These are phyloP conservation scores for Atta cephalotes DNA, from an alignment of 1,140 invertebrate genomes.

Conservation along the genomic window DNA sequence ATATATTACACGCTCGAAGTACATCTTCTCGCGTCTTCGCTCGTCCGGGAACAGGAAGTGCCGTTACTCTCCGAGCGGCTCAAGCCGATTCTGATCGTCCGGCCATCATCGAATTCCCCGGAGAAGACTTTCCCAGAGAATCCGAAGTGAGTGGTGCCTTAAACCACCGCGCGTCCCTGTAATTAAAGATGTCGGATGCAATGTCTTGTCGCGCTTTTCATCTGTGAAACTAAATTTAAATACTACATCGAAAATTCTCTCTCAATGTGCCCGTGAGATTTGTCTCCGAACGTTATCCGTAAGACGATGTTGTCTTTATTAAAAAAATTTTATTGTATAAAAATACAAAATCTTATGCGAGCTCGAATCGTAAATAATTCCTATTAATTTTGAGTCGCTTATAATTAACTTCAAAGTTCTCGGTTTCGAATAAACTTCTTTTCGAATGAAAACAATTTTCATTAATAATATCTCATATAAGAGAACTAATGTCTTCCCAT, in stretches of 20 bases:
- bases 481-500: neutral
- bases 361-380: neutral
- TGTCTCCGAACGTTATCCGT: neutral
- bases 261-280: neutral
- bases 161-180: slow-evolving; percentile 7
- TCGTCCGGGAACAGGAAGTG: slow-evolving; percentile 45
- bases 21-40: slow-evolving; percentile 29
- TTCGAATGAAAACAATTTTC: neutral
- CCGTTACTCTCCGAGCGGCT: slow-evolving; percentile 46
- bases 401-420: neutral
- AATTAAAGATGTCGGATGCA: slow-evolving; percentile 44
- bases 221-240: neutral
- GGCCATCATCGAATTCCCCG: slow-evolving; percentile 34
- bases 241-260: slow-evolving; percentile 17
- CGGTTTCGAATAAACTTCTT: no score
- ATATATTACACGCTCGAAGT: slow-evolving; percentile 56
- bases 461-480: neutral
- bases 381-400: neutral
- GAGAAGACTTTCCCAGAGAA: slow-evolving; percentile 44
- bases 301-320: neutral
- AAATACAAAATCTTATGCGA: neutral
- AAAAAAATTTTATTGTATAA: neutral
- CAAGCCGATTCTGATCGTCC: slow-evolving; percentile 52
- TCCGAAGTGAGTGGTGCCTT: neutral
- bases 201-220: slow-evolving; percentile 40